These are phyloP conservation scores for Agrochola macilenta DNA, from an alignment of 2,888 invertebrate species.

Conservation along the genomic window DNA sequence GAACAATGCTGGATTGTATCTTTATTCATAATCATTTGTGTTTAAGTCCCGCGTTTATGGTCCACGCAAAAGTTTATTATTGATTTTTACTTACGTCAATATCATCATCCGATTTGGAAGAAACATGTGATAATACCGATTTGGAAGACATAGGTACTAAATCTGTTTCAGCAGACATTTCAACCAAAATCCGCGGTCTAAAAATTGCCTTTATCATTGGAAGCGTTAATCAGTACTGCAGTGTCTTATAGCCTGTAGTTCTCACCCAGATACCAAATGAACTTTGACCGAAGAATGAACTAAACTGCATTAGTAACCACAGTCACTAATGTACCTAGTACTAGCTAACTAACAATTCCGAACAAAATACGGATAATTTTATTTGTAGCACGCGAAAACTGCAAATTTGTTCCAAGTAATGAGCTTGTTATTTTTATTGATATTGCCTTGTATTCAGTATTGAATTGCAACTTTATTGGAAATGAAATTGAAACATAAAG, in stretches of 20 bases:
- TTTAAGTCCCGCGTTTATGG: slow-evolving; percentile 65
- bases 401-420: slow-evolving; percentile 23
- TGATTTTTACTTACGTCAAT: slow-evolving; percentile 79
- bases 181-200: slow-evolving; percentile 11
- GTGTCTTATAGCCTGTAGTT: slow-evolving; percentile 42
- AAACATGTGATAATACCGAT: slow-evolving; percentile 57
- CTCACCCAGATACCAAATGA: slow-evolving; percentile 48
- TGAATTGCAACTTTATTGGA: slow-evolving; percentile 17
- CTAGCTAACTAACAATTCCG: slow-evolving; percentile 43
- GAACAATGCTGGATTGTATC: slow-evolving; percentile 73
- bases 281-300: slow-evolving; percentile 67
- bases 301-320: slow-evolving; percentile 74
- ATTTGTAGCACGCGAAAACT: slow-evolving; percentile 29
- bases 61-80: slow-evolving; percentile 65
- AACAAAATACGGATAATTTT: slow-evolving; percentile 29
- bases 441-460: slow-evolving; percentile 48
- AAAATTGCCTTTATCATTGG: slow-evolving; percentile 24
- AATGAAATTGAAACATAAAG: slow-evolving; percentile 20
- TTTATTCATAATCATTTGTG: slow-evolving; percentile 74
- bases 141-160: slow-evolving; percentile 6
- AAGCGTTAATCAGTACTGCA: slow-evolving; percentile 56
- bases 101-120: slow-evolving; percentile 69
- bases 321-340: slow-evolving; percentile 65
- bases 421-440: slow-evolving; percentile 35
- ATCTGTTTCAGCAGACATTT: slow-evolving; percentile 58